A percentile compares a stretch with the other conserved stretches of the same genome.
Evolutionary conservation across 2,113 vertebrate species (phyloP).

Genomic region (Camelus bactrianus): DNA sequence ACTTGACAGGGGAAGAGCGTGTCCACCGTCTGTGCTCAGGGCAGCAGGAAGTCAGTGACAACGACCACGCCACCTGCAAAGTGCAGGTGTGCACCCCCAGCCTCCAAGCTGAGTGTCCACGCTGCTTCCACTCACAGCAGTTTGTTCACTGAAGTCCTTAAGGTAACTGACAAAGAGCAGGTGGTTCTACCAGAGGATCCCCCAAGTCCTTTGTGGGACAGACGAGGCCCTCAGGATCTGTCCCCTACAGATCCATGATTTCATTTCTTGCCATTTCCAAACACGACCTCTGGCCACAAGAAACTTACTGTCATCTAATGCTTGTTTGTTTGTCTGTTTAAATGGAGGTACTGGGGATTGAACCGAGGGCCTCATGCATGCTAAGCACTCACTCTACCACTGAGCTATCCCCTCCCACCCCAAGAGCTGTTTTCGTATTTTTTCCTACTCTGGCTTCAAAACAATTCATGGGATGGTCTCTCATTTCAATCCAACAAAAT

Average conservation of each 20-base stretch:
- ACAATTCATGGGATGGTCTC: neutral
- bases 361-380: no score
- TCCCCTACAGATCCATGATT: neutral
- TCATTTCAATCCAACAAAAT: slow-evolving; percentile 55
- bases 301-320: neutral
- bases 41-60: neutral
- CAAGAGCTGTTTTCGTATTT: neutral
- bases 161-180: neutral
- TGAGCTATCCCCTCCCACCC: no score
- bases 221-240: neutral
- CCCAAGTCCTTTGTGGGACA: neutral
- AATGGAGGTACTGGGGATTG: no score
- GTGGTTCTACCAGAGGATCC: neutral
- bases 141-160: neutral
- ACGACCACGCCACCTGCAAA: neutral
- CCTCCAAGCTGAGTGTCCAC: neutral
- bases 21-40: neutral
- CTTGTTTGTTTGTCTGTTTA: no score
- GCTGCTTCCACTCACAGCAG: neutral
- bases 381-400: no score
- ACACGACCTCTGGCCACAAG: neutral
- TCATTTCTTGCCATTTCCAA: neutral
- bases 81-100: neutral
- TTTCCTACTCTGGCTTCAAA: neutral
- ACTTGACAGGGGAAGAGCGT: neutral